phyloP scores from a whole-genome alignment of 2,797 vertebrate genomes.

The Tinamus major region DNA sequence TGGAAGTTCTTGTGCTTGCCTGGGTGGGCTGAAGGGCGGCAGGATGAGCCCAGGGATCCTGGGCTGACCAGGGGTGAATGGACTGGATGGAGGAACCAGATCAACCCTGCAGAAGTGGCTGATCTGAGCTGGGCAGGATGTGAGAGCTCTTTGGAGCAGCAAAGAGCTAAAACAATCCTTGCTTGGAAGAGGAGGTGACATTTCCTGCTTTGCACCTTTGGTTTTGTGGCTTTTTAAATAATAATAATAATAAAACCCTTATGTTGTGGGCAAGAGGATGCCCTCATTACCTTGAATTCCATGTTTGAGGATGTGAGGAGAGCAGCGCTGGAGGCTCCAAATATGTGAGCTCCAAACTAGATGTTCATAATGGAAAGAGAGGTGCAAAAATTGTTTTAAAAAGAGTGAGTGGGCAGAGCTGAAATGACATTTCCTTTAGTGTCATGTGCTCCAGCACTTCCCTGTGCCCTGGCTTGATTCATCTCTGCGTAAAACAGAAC shows the following conservation, averaged over 20 bases:
- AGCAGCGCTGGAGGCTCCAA: not conserved
- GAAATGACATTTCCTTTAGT: not conserved
- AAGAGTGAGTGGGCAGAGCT: not conserved
- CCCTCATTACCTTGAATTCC: not conserved
- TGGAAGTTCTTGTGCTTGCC: not conserved
- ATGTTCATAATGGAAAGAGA: not conserved
- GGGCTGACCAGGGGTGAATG: not conserved
- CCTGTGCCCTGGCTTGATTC: not conserved
- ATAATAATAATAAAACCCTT: not conserved
- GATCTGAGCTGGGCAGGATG: not conserved
- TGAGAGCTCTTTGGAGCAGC: not conserved
- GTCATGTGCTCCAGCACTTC: not conserved
- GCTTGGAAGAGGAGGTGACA: not conserved
- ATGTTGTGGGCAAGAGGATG: too few species aligned
- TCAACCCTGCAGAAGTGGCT: not conserved
- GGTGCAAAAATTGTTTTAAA: not conserved
- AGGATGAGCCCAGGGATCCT: not conserved
- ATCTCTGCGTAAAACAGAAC: not conserved
- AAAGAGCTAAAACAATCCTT: not conserved
- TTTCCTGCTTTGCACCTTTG: not conserved
- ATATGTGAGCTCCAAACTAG: not conserved
- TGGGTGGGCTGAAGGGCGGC: not conserved
- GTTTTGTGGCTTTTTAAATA: not conserved
- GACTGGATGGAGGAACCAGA: not conserved
- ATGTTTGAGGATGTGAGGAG: too few species aligned